Base-by-base conservation (phyloP, 2,888 invertebrate genomes). In the Morpho achilles region DNA sequence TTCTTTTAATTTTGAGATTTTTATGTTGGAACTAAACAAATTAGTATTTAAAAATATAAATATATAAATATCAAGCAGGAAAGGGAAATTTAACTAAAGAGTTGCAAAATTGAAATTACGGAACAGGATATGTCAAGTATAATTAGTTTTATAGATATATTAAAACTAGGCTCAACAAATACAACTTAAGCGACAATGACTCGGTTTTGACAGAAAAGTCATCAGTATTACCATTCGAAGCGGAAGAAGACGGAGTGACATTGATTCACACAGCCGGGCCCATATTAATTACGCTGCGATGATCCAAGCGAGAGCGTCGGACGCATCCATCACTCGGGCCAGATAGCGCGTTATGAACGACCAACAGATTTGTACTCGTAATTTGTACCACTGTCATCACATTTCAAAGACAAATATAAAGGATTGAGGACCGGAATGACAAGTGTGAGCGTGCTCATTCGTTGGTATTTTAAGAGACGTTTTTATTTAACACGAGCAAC, bases 381-480 rank as follows among this genome's bases (percentile, higher is more conserved):
- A 90, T 90, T 90, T 90, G 90, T 90, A 90, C 86, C 82, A 87
- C 87, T 90, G 90, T 90, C 90, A 90, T 90, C 90, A 89, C 89
- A 89, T 89, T 89, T 90, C 87, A 89, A 90, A 90, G 90, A 90
- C 90, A 90, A 90, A 89, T 87, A 89, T 89, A 90, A 90, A 89
- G 87, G 83, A 88, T 90, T 83, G 90, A 85, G 83, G 79, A 79
- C 81, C 82, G 82, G 87, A 84, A 87, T 89, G 89, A 90, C 88
- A 84, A 89, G 88, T 88, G 90, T 87, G 87, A 87, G 79, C 76
- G 80, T 71, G 79, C 77, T 80, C 86, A 80, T 86, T 84, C 78
- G 77, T 73, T 88, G 87, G 86, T 84, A 88, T 89, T 86, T 89
- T 86, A 85, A 87, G 75, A 87, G 84, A 84, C 80, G 81, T 83